Base-by-base conservation (phyloP, 2,113 vertebrate genomes). In the Perccottus glenii region DNA sequence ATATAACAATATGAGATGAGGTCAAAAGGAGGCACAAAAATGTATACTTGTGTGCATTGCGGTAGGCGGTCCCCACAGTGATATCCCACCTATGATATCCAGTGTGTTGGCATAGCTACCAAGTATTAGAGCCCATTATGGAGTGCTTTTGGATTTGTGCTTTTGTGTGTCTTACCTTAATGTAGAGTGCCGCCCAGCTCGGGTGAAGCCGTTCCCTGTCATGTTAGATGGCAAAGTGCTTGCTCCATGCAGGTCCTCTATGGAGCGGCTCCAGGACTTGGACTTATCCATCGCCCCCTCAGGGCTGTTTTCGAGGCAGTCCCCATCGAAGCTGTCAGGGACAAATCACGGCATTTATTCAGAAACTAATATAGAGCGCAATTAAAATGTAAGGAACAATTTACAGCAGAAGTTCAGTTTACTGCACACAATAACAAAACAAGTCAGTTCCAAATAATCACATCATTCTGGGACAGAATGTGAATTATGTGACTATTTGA, bases 241-340 rank as follows among this genome's bases (percentile, higher is more conserved):
- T 69, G 94, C 94, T 79, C 93, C 86, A 72, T 97, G 96, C 71
- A 99, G 93, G 87, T 99, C 98, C 83, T 99, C 98, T 14, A 99
- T 99, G 6, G 98, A 99, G 40, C 96, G 89, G 58, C 94, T 96
- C 96, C 97, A 98, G 15, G 96, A 88, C 74, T 96, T 99, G 9
- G 95, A 93, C 75, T 97, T 98, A 55, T 98, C 97, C 90, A 95
- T 75, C 0, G 82, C 81, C 78, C 87, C 93, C 61, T 98, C 96
- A 76, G 95, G 88, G 2, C 93, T 94, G 88, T 90, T 96, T 87
- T 99, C 98, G 89, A 93, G 60, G 59, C 92, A 90, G 40, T 99
- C 97, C 5, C 95, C 97, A 90, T 99, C 98, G 88, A 97, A 98
- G 45, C 97, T 99, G 86, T 40, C 1, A 4, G 9, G 68, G 6